A percentile compares a stretch with the other conserved stretches of the same genome.
Conservation (phyloP, 1,140 invertebrate species). For the Lamellibrachia luymesi region DNA sequence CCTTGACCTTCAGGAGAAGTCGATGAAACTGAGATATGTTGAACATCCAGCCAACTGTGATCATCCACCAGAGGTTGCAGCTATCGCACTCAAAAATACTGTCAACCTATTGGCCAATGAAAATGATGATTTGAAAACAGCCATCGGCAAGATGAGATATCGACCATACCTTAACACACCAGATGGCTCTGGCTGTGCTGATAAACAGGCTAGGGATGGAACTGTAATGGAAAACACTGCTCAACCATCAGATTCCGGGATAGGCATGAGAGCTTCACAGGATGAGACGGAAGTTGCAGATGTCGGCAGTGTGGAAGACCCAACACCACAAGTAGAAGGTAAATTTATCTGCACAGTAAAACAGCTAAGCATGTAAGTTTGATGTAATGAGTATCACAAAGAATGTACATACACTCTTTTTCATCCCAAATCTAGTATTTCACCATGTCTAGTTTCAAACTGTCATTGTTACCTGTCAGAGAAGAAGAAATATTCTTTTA, state of each 20-base stretch:
- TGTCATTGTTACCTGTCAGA: too few species aligned
- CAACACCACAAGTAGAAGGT: neutral
- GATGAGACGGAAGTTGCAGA: neutral
- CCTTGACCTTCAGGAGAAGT: neutral
- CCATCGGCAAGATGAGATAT: neutral
- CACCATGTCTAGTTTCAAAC: too few species aligned
- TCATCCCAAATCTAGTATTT: too few species aligned
- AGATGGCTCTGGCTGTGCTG: neutral
- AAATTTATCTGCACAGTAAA: neutral
- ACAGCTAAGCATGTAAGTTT: neutral
- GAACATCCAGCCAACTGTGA: neutral
- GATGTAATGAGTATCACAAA: too few species aligned
- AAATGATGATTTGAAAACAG: slow-evolving; percentile 13
- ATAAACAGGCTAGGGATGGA: neutral
- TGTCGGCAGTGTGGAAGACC: neutral
- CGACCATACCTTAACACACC: neutral
- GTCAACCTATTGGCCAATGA: slow-evolving; percentile 7
- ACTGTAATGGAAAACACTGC: neutral
- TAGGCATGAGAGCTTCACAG: neutral
- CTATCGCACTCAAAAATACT: neutral
- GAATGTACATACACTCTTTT: too few species aligned
- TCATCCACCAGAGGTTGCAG: neutral
- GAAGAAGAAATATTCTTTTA: too few species aligned
- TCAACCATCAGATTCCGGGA: neutral
- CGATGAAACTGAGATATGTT: neutral